Base-by-base conservation (phyloP, 2,797 vertebrate genomes). In the Podarcis lilfordi region DNA sequence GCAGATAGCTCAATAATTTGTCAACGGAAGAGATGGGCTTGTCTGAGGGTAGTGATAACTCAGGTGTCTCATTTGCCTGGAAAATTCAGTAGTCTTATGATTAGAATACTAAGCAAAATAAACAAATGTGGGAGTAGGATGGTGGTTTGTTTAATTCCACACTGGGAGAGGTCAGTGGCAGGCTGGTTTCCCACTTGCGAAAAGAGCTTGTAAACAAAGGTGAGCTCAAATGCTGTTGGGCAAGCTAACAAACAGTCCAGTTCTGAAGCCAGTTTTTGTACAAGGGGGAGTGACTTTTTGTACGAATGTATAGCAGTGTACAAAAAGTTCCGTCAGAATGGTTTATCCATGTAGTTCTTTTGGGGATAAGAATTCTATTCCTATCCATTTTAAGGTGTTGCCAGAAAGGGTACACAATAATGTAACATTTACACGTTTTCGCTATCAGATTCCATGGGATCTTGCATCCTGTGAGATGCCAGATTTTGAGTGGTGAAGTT, bases 71-170 rank as follows among this genome's bases (percentile, higher is more conserved):
- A 0, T 81, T 3, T 89, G 89, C 29, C 88, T 90, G 61, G 35
- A 83, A 90, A 86, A 91, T 61, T 27, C 37, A 55, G 11, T 19
- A 43, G 27, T 21, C 9, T 19, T 76, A n/a, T 81, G 80, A 69
- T 92, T 50, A 82, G 75, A 82, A 86, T 59, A 74, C 83, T 29
- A 85, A 85, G 77, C 86, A 66, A 68, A 90, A 68, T 81, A 40
- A 92, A 79, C 78, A 66, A 81, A 80, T 79, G 23, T 81, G 80
- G 82, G 84, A 74, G 25, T 40, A 2, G 1, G 43, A 11, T 11
- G 43, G 74, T 75, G 23, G 29, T 66, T 76, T 79, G 19, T 43
- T 72, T 59, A 71, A 77, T 72, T 10, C 32, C 72, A 66, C 27
- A 32, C 79, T 37, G 78, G 78, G 71, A 50, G 69, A 84, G 75